Conservation (phyloP, 2,888 invertebrate genomes). For the Augiades crinisus region DNA sequence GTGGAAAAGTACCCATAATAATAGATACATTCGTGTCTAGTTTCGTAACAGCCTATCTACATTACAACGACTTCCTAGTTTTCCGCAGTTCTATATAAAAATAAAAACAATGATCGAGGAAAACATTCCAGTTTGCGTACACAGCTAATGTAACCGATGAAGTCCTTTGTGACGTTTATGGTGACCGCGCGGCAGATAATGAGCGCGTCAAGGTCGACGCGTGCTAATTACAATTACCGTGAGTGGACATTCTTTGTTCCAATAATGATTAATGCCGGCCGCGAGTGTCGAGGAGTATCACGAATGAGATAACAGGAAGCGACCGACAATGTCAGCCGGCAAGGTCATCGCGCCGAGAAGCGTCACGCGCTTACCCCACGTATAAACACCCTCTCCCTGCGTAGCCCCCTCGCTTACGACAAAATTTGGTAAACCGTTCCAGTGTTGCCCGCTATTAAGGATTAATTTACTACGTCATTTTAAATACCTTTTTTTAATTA, state of each 20-base stretch:
- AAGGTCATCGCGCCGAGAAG: conserved; percentile 48
- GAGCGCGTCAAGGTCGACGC: conserved; percentile 57
- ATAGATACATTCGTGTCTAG: background rate
- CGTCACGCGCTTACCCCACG: conserved; percentile 18
- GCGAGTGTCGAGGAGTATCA: conserved; percentile 69
- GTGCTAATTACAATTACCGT: conserved; percentile 79
- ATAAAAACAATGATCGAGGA: conserved; percentile 65
- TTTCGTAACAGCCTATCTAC: background rate
- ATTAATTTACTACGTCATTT: background rate
- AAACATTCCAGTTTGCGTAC: conserved; percentile 61
- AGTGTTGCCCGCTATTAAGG: no score
- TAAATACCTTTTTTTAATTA: no score
- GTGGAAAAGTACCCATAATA: background rate
- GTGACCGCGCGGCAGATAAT: conserved; percentile 63
- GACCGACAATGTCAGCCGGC: conserved; percentile 70
- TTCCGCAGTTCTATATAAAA: conserved; percentile 46
- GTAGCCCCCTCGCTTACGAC: background rate
- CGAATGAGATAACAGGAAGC: conserved; percentile 78
- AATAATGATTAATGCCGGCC: conserved; percentile 76
- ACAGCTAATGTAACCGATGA: conserved; percentile 41
- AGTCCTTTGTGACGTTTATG: conserved; percentile 71
- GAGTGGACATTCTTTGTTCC: conserved; percentile 81
- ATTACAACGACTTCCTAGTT: conserved; percentile 46
- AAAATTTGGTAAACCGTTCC: no score
- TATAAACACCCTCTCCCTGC: conserved; percentile 2